phyloP scores from a whole-genome alignment of 1,140 invertebrate species.

The Ceratina japonica region DNA sequence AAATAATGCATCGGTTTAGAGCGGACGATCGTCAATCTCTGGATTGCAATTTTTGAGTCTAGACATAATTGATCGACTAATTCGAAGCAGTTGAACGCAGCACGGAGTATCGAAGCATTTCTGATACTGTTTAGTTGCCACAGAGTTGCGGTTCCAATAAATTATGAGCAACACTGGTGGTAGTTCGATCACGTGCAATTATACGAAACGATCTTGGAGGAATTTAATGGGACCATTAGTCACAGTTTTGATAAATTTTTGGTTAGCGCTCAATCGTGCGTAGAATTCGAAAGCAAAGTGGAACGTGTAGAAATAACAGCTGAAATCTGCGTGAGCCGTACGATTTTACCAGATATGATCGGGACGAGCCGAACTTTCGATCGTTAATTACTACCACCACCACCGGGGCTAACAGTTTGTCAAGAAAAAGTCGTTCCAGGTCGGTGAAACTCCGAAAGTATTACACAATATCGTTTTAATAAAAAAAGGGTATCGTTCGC shows the following conservation, averaged over 20 bases:
- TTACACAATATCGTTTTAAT: not conserved
- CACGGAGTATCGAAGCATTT: too few relatives aligned
- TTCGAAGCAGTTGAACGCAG: too few relatives aligned
- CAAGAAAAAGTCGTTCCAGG: slow-evolving; percentile 61
- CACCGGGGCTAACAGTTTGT: slow-evolving; percentile 12
- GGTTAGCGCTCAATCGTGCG: too few relatives aligned
- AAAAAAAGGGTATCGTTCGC: too few relatives aligned
- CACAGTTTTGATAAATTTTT: too few relatives aligned
- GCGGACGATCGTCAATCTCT: not conserved
- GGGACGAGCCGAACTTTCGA: slow-evolving; percentile 59
- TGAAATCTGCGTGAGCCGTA: slow-evolving; percentile 23
- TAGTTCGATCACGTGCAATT: too few relatives aligned
- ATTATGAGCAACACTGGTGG: too few relatives aligned
- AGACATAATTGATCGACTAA: too few relatives aligned
- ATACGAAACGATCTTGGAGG: too few relatives aligned
- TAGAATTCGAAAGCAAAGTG: slow-evolving; percentile 16
- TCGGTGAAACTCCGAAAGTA: slow-evolving; percentile 62
- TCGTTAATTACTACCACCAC: slow-evolving; percentile 59
- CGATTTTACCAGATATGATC: slow-evolving; percentile 42
- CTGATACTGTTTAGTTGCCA: too few relatives aligned
- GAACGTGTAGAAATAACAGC: not conserved
- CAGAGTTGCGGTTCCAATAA: too few relatives aligned
- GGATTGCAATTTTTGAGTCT: not conserved
- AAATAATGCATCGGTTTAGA: slow-evolving; percentile 5
- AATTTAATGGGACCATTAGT: too few relatives aligned